Evolutionary conservation across 1,140 invertebrate genomes (phyloP).

Genomic region (Yoshiicerus persimilis): DNA sequence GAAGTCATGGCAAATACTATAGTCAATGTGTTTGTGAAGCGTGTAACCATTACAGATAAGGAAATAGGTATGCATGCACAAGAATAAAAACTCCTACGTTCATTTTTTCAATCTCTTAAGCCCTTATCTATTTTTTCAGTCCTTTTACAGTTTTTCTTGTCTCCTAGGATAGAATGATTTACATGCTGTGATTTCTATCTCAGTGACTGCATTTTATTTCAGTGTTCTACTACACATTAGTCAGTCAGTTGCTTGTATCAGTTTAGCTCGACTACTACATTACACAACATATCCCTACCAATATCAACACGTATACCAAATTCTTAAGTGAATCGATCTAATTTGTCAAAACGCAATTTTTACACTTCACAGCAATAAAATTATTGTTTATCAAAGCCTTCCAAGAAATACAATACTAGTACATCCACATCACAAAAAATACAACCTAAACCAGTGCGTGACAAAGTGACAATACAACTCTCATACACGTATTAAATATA

Average conservation of each 20-base stretch:
- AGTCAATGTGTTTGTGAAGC: no score
- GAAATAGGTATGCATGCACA: not conserved
- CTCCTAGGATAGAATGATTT: constrained; percentile 4
- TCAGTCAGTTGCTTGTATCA: not conserved
- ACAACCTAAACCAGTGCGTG: not conserved
- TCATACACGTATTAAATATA: not conserved
- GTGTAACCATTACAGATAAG: not conserved
- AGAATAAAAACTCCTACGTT: constrained; percentile 1
- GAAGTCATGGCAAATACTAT: not conserved
- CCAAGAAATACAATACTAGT: not conserved
- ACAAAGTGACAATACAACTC: not conserved
- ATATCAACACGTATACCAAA: not conserved
- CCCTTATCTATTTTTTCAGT: constrained; percentile 18
- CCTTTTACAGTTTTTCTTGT: constrained; percentile 16
- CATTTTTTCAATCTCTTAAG: constrained; percentile 1
- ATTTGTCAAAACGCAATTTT: not conserved
- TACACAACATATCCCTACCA: not conserved
- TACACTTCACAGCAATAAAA: not conserved
- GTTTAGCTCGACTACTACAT: not conserved
- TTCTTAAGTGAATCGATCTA: not conserved
- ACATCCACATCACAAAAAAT: not conserved
- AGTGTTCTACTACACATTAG: constrained; percentile 7
- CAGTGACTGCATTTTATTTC: not conserved
- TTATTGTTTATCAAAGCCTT: not conserved
- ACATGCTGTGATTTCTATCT: not conserved